Conservation (phyloP, 2,113 vertebrate species). For the Vimba vimba region DNA sequence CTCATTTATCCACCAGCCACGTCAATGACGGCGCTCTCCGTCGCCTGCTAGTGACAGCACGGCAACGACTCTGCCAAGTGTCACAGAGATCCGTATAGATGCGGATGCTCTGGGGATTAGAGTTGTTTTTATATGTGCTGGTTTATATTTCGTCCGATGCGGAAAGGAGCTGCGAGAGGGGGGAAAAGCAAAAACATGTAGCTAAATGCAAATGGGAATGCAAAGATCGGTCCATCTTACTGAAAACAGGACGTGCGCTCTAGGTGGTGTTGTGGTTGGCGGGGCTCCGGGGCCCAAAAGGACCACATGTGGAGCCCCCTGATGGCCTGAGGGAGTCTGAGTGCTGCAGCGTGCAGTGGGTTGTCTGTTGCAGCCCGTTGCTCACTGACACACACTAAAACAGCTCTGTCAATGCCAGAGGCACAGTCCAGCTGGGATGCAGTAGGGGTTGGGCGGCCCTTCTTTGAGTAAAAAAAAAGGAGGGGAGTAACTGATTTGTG, state of each 20-base stretch:
- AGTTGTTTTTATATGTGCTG: slow-evolving; percentile 6
- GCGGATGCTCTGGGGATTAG: slow-evolving; percentile 63
- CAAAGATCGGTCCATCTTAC: slow-evolving; percentile 1
- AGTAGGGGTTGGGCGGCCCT: slow-evolving; percentile 66
- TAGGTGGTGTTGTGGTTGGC: slow-evolving; percentile 6
- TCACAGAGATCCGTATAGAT: slow-evolving; percentile 64
- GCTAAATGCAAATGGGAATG: neutral
- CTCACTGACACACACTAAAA: slow-evolving; percentile 17
- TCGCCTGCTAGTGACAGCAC: neutral
- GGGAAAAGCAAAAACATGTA: neutral
- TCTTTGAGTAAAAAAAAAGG: slow-evolving; percentile 55
- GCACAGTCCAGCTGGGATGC: slow-evolving; percentile 65
- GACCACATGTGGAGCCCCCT: slow-evolving; percentile 25
- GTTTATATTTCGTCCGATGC: neutral
- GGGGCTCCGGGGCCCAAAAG: neutral
- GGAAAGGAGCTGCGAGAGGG: neutral
- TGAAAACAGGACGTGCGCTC: slow-evolving; percentile 9
- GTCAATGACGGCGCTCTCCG: slow-evolving; percentile 73
- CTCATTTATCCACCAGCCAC: neutral
- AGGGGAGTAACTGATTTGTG: slow-evolving; percentile 6
- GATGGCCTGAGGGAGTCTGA: slow-evolving; percentile 29
- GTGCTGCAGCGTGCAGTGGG: slow-evolving; percentile 29
- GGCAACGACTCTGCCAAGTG: slow-evolving; percentile 12
- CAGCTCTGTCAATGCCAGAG: slow-evolving; percentile 57
- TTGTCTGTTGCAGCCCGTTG: slow-evolving; percentile 46